Conservation (phyloP, 2,113 vertebrate species). For the Chrysochloris asiatica region DNA sequence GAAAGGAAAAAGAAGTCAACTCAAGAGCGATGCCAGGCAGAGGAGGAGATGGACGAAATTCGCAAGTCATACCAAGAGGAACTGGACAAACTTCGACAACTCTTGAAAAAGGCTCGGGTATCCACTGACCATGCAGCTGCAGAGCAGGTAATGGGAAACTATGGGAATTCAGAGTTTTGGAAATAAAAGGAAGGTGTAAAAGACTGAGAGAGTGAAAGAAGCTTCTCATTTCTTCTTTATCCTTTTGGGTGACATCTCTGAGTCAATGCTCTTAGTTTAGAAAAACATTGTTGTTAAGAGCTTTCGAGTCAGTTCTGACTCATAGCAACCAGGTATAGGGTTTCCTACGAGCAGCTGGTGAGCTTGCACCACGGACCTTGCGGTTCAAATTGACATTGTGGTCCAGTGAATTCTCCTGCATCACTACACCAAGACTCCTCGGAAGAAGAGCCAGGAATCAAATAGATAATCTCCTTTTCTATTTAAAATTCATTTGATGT, state of each 20-base stretch:
- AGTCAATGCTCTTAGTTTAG: not conserved
- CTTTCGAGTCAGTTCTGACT: too few species aligned
- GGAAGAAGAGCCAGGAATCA: not conserved
- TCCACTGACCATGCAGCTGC: conserved; percentile 89
- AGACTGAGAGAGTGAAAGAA: not conserved
- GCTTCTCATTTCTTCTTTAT: not conserved
- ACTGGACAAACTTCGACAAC: conserved; percentile 87
- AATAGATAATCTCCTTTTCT: not conserved
- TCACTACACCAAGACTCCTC: too few species aligned
- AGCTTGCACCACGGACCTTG: too few species aligned
- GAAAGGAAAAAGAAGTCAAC: conserved; percentile 95
- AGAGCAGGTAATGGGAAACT: conserved; percentile 87
- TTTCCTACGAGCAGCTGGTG: too few species aligned
- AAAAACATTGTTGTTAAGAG: too few species aligned
- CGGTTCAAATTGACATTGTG: too few species aligned
- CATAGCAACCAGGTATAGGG: too few species aligned
- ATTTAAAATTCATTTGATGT: conserved; percentile 23
- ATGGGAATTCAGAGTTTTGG: not conserved
- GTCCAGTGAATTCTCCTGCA: too few species aligned
- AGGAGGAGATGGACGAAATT: conserved; percentile 93
- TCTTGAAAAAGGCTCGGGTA: conserved; percentile 90
- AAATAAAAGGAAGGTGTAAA: not conserved
- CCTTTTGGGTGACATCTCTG: not conserved
- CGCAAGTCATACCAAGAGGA: conserved; percentile 90
- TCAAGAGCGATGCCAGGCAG: conserved; percentile 89